Evolutionary conservation across 2,113 vertebrate genomes (phyloP), one percentile per base, ranked within the genome.

Genomic region (Neotoma lepida): DNA sequence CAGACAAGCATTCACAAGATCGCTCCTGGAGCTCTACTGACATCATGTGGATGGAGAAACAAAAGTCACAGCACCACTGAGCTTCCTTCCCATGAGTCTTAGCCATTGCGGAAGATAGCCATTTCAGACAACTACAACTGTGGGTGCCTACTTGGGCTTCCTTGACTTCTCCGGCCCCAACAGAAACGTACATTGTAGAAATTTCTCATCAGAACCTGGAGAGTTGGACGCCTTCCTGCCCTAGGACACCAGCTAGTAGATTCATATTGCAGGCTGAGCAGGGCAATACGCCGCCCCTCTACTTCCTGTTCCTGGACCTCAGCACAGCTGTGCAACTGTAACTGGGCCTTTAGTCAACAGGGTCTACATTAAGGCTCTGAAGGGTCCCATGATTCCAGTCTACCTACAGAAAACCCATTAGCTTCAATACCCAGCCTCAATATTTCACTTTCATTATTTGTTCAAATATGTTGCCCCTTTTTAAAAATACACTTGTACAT

Each of bases 1-100:
- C 66, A 28, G 66, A 39, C 0, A 2, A 39, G 1, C 3, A 1
- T 1, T 1, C 46, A 39, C 5, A 5, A 8, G 20, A 12, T 26
- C 12, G 0, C 28, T 4, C 2, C 0, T 71, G 46, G 22, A 28
- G 14, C 46, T 15, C 46, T 70, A 71, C 64, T 41, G 66, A 46
- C 85, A 87, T 28, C 85, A 30, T 54, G 46, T 8, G 85, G 85
- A 30, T 4, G 1, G 0, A 3, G 46, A 41, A 39, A 39, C 46
- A 30, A 10, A 51, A 39, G 22, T 51, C 30, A 33, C 22, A 35
- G 18, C 18, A 0, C 44, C 28, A 13, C 44, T 30, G 26, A 26
- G 30, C 18, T 35, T 35, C 18, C 20, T 86, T 54, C 85, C 64
- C 85, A 86, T 70, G 44, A 68, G 22, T 46, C 44, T 22, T 54